Evolutionary conservation across 2,888 invertebrate genomes (phyloP).

Genomic region (Athripsodes cinereus): DNA sequence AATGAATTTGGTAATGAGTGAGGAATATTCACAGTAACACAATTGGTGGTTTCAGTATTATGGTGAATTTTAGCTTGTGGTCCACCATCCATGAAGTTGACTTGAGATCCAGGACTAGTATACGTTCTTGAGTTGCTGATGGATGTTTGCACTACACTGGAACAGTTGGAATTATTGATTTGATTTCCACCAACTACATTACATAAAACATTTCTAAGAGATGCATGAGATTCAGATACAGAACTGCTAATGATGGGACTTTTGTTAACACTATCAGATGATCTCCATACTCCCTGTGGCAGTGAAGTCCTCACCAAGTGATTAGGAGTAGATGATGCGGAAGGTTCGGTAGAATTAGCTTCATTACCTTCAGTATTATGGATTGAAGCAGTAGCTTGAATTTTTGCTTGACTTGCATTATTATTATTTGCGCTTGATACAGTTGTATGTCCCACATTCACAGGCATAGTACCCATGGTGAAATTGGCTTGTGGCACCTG

Average conservation of each 20-base stretch:
- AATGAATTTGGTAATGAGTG: slow-evolving; percentile 7
- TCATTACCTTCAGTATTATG: slow-evolving; percentile 12
- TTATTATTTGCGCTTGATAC: slow-evolving; percentile 41
- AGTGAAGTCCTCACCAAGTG: slow-evolving; percentile 12
- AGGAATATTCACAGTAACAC: slow-evolving; percentile 6
- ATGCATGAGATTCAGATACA: slow-evolving; percentile 16
- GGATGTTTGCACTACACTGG: slow-evolving; percentile 25
- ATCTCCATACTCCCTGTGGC: slow-evolving; percentile 20
- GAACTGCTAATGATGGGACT: slow-evolving; percentile 5
- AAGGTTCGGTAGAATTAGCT: slow-evolving; percentile 4
- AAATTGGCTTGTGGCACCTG: slow-evolving; percentile 40
- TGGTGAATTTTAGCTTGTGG: slow-evolving; percentile 17
- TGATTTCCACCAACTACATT: slow-evolving; percentile 16
- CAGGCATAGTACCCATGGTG: slow-evolving; percentile 40
- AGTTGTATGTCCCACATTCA: slow-evolving; percentile 44
- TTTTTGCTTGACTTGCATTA: slow-evolving; percentile 33
- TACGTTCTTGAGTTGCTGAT: slow-evolving; percentile 22
- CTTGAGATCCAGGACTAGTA: slow-evolving; percentile 19
- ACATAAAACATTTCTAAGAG: slow-evolving; percentile 27
- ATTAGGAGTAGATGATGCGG: slow-evolving; percentile 8
- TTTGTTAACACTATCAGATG: slow-evolving; percentile 16
- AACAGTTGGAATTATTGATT: slow-evolving; percentile 13
- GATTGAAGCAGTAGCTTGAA: slow-evolving; percentile 12
- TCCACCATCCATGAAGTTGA: slow-evolving; percentile 17
- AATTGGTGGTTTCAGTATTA: slow-evolving; percentile 9